Base-by-base conservation (phyloP, 2,113 vertebrate genomes). In the Tychaedon coryphoeus region DNA sequence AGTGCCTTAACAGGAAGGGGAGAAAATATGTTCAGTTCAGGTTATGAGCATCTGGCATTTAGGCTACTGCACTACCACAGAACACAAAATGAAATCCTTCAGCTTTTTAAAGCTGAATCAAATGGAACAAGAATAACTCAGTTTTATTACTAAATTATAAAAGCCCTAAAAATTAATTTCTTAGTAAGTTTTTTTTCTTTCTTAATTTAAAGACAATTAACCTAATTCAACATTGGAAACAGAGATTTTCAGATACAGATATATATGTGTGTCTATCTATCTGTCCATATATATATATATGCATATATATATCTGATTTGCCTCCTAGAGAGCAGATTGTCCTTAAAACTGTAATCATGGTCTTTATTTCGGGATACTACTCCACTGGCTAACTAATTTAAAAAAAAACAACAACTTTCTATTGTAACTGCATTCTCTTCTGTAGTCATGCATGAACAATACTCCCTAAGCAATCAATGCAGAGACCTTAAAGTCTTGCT, bases 71-170 rank as follows among this genome's bases (percentile, higher is more conserved):
- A 87, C 42, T 28, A 57, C 10, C 18, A 80, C 28, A 54, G 22
- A 62, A 78, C 42, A 34, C 25, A 92, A 92, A 92, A 92, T 92
- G 8, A 90, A 86, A 88, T 25, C 54, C 58, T 66, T 79, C 69
- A 79, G 86, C 45, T 74, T 89, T 20, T 17, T 78, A 34, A 85
- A 47, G 31, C 50, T 54, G 14, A 77, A 80, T 83, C 26, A 60
- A 61, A 65, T 47, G 25, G 47, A 81, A 71, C 4, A 45, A 69
- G 26, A 62, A 88, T 11, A 90, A 11, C 20, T 67, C 42, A 56
- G 9, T 80, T 65, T 8, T 62, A 20, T 22, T 61, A 53, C 8
- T 36, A n/a, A 74, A 80, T 50, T 28, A 15, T 17, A 60, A 69
- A 28, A 2, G 3, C 14, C 12, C 16, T 61, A 15, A 71, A 71